Percentiles rank a stretch among this genome's conserved stretches.
These are phyloP conservation scores for Cettia cetti DNA, from an alignment of 2,113 vertebrate species.

Conservation along the genomic window DNA sequence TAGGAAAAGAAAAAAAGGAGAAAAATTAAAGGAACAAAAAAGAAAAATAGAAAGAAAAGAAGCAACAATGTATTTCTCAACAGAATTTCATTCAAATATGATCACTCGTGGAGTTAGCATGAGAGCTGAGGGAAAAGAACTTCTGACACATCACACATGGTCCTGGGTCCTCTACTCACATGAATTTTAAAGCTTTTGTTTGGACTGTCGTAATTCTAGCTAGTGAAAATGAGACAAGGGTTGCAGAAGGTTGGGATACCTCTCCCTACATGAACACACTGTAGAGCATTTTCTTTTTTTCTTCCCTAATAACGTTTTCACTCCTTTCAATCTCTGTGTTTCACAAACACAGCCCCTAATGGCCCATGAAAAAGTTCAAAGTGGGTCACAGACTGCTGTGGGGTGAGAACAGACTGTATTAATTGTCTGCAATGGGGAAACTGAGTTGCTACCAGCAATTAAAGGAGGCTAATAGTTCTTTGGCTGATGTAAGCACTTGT, in stretches of 20 bases:
- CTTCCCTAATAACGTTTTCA: not conserved
- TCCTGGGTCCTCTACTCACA: not conserved
- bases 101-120: not conserved
- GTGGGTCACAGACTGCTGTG: slow-evolving; percentile 22
- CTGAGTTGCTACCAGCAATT: slow-evolving; percentile 55
- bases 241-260: not conserved
- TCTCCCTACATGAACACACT: not conserved
- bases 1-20: rapidly evolving
- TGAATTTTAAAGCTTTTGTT: not conserved
- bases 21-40: too few relatives aligned
- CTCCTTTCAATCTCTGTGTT: not conserved
- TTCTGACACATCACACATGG: not conserved
- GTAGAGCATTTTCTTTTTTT: not conserved
- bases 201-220: not conserved
- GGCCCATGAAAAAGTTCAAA: slow-evolving; percentile 37
- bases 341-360: not conserved
- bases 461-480: slow-evolving; percentile 52
- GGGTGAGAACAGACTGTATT: slow-evolving; percentile 56
- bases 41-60: rapidly evolving
- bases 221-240: not conserved
- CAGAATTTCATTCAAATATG: not conserved
- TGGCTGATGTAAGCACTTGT: slow-evolving; percentile 52
- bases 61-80: not conserved
- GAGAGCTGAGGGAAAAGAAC: not conserved
- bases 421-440: slow-evolving; percentile 48